These are phyloP conservation scores for Hydrotaea cyrtoneurina DNA, from an alignment of 2,888 invertebrate species.

Conservation along the genomic window DNA sequence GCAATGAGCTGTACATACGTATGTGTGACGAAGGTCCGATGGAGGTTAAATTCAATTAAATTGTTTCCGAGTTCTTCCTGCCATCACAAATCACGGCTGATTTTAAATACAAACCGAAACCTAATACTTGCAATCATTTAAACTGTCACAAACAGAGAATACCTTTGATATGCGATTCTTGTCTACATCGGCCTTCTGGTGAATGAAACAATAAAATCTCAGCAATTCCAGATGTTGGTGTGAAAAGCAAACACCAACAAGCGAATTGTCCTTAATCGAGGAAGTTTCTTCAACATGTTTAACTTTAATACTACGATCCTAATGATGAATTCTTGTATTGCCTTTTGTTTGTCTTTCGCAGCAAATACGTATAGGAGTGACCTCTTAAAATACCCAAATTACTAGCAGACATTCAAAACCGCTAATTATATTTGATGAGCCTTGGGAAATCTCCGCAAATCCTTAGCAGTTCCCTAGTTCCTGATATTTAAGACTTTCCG, in stretches of 20 bases:
- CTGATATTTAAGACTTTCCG: too few relatives aligned
- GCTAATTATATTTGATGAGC: too few relatives aligned
- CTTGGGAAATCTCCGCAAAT: too few relatives aligned
- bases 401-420: too few relatives aligned
- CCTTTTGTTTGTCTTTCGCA: background rate
- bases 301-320: background rate
- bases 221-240: background rate
- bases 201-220: background rate
- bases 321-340: background rate
- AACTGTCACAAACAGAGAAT: background rate
- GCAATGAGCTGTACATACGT: background rate
- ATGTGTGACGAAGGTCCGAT: conserved; percentile 12
- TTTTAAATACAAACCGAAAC: background rate
- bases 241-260: background rate
- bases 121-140: background rate
- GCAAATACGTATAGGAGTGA: too few relatives aligned
- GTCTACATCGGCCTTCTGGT: background rate
- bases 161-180: background rate
- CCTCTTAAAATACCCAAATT: too few relatives aligned
- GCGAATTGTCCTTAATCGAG: background rate
- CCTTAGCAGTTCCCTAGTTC: too few relatives aligned
- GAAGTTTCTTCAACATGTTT: background rate
- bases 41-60: conserved; percentile 27
- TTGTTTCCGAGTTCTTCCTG: background rate
- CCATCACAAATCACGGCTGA: background rate